Conservation (phyloP, 2,113 vertebrate genomes). For the Arizona elegans region DNA sequence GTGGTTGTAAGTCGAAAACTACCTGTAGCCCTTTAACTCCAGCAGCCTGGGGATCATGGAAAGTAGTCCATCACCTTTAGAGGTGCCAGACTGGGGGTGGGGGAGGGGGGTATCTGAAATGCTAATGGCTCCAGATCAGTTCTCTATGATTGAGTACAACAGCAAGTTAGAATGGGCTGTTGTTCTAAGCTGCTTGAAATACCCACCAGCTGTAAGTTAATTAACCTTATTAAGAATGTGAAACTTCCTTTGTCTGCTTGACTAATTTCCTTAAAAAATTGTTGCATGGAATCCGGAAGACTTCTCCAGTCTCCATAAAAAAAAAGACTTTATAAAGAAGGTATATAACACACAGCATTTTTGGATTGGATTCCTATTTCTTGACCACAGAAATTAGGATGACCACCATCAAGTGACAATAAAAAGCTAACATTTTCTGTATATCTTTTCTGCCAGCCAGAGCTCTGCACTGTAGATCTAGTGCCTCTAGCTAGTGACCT, state of each 20-base stretch:
- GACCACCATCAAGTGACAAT: not conserved
- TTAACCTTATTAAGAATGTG: slow-evolving; percentile 46
- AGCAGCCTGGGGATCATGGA: not conserved
- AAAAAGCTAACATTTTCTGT: not conserved
- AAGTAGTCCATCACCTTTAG: not conserved
- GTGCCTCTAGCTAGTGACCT: not conserved
- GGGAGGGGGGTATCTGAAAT: not conserved
- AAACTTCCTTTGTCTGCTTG: slow-evolving; percentile 47
- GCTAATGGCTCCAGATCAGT: not conserved
- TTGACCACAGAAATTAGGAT: not conserved
- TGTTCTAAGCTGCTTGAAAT: slow-evolving; percentile 37
- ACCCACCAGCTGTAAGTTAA: slow-evolving; percentile 35
- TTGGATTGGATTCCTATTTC: not conserved
- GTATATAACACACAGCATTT: not conserved
- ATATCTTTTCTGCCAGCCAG: not conserved
- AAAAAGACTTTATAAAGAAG: not conserved
- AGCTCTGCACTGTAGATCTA: not conserved
- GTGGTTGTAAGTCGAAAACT: not conserved
- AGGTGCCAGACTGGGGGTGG: not conserved
- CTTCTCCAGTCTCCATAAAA: not conserved
- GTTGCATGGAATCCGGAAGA: not conserved
- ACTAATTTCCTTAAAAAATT: slow-evolving; percentile 47
- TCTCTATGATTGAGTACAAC: slow-evolving; percentile 18
- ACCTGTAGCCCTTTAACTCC: not conserved
- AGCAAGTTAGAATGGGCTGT: slow-evolving; percentile 22